These are phyloP conservation scores for Sinohyriopsis cumingii DNA, from an alignment of 2,888 invertebrate species.

Conservation along the genomic window DNA sequence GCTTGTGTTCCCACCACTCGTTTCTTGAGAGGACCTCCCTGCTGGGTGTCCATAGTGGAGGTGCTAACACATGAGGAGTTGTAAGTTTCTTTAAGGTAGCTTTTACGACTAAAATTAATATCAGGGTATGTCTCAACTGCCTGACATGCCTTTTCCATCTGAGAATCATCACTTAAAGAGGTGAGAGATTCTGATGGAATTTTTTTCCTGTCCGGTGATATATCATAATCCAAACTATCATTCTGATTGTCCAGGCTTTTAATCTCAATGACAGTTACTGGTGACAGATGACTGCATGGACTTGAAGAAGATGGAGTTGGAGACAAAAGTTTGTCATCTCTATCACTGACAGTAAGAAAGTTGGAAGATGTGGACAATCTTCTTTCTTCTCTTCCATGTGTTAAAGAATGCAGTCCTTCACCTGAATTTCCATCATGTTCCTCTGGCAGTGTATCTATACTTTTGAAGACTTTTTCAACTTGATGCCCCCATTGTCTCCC, in stretches of 20 bases:
- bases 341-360: conserved; percentile 11
- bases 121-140: no score
- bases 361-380: not conserved
- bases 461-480: no score
- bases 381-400: not conserved
- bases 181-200: not conserved
- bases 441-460: no score
- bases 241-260: conserved; percentile 64
- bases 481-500: no score
- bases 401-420: no score
- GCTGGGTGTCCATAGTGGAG: not conserved
- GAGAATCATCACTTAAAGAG: conserved; percentile 1
- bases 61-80: no score
- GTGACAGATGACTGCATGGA: conserved; percentile 54
- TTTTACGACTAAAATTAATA: no score
- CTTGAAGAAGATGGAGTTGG: conserved; percentile 35
- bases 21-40: not conserved
- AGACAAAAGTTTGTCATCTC: conserved; percentile 27
- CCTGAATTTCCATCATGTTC: no score
- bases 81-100: no score
- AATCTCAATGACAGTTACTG: conserved; percentile 66
- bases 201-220: not conserved
- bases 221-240: conserved; percentile 57
- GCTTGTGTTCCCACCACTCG: conserved; percentile 22
- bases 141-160: no score